Conservation (phyloP, 2,797 vertebrate species). For the Tokudaia muenninki region DNA sequence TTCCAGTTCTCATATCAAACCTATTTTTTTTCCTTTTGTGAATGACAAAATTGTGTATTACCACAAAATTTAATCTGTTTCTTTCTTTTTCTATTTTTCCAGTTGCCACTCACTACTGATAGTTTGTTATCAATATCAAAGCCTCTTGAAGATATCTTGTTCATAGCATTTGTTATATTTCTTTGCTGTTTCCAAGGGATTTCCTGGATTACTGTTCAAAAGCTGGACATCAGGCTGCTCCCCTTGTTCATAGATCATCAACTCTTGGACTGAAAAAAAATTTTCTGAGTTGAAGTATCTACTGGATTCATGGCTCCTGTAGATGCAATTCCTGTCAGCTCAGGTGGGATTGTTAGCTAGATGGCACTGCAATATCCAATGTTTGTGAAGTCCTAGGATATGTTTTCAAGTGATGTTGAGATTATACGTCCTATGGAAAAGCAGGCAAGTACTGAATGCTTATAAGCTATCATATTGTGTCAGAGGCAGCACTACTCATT, state of each 20-base stretch:
- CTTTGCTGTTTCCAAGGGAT: not conserved
- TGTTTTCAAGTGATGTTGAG: not conserved
- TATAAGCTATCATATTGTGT: not conserved
- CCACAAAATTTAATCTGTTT: not conserved
- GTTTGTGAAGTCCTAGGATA: not conserved
- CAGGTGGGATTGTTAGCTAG: not conserved
- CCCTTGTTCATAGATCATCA: not conserved
- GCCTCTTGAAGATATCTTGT: not conserved
- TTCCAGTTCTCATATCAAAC: conserved; percentile 7
- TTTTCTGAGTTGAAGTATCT: not conserved
- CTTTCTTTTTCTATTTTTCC: not conserved
- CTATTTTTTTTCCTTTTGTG: conserved; percentile 16
- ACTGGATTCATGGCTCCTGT: not conserved
- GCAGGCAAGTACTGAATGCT: not conserved
- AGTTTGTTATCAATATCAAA: not conserved
- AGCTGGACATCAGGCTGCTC: not conserved
- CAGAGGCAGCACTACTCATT: not conserved
- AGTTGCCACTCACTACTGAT: not conserved
- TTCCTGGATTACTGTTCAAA: not conserved
- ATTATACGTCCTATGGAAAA: no score
- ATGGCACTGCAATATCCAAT: not conserved
- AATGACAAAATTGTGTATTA: not conserved
- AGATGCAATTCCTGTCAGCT: not conserved
- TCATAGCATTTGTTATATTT: not conserved
- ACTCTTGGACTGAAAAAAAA: no score